Evolutionary conservation across 2,888 invertebrate species (phyloP), one percentile per base, ranked within the genome.

Genomic region (Drosophila aldrichi): DNA sequence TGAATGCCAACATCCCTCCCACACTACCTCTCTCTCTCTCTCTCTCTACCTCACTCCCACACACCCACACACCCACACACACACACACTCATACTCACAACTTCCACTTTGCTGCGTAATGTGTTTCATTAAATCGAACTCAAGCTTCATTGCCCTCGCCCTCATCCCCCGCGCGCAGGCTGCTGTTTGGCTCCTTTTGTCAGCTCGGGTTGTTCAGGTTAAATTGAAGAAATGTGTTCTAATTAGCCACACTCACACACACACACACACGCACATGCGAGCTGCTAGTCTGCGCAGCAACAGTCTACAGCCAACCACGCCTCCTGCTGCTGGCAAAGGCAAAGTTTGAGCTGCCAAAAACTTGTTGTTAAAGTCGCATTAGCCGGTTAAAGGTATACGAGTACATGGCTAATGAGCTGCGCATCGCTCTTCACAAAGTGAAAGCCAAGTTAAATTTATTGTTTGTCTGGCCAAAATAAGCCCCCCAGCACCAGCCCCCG

Each of bases 201-300:
- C 49, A 69, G 76, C 69, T 71, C 65, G 56, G 65, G 68, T 72
- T 70, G 70, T 67, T 67, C 62, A 74, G 85, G 82, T 89, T 87
- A 86, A 86, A 86, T 86, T 89, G 85, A 80, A 86, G 85, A 86
- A 86, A 86, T 86, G 85, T 86, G 84, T 86, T 84, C 85, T 89
- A 86, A 86, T 86, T 86, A 86, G 85, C 84, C 29, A 32, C 48
- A 48, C 18, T 7, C 48, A 32, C 48, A 29, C n/a, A 48, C 48
- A 10, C 46, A n/a, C n/a, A 18, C 29, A 9, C 46, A 5, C 79
- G 77, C 83, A 88, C 84, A 88, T 89, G 14, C 20, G 71, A 66
- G 65, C 57, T 66, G 54, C 71, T 75, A 46, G 12, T 36, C 2
- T 29, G 16, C 22, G 3, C 60, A 59, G 52, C 55, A 57, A 20